Evolutionary conservation across 2,113 vertebrate genomes (phyloP).

Genomic region (Promerops cafer): DNA sequence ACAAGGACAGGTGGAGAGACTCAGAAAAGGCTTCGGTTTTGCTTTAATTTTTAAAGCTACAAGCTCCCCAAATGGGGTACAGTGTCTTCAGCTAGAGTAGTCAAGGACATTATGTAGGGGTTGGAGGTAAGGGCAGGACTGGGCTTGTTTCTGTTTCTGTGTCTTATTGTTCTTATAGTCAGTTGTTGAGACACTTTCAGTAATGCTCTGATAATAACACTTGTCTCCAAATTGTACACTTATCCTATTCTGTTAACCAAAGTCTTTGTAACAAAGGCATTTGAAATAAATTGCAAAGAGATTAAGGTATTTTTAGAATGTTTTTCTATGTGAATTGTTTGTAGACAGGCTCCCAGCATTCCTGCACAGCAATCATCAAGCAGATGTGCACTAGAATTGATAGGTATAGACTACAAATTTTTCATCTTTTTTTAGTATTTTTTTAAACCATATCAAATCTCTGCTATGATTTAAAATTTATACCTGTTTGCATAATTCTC

Average conservation of each 20-base stretch:
- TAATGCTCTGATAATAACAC: background rate
- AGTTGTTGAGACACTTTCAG: background rate
- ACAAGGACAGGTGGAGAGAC: background rate
- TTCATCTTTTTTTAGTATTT: background rate
- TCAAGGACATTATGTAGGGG: background rate
- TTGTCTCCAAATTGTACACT: background rate
- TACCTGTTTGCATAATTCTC: background rate
- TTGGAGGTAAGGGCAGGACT: background rate
- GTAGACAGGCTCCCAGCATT: background rate
- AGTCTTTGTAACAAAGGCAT: background rate
- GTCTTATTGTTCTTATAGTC: background rate
- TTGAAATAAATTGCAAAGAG: background rate
- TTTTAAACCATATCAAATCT: background rate
- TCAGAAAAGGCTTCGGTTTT: background rate
- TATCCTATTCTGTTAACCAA: background rate
- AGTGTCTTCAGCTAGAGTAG: background rate
- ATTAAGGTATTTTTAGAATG: background rate
- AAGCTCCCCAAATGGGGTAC: background rate
- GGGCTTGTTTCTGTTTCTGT: background rate
- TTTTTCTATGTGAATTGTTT: background rate
- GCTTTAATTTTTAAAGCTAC: background rate
- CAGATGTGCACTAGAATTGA: background rate
- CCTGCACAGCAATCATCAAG: background rate
- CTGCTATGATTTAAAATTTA: background rate
- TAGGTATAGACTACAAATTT: background rate